These are phyloP conservation scores for Zaprionus lineosus DNA, from an alignment of 2,888 invertebrate genomes.

Conservation along the genomic window DNA sequence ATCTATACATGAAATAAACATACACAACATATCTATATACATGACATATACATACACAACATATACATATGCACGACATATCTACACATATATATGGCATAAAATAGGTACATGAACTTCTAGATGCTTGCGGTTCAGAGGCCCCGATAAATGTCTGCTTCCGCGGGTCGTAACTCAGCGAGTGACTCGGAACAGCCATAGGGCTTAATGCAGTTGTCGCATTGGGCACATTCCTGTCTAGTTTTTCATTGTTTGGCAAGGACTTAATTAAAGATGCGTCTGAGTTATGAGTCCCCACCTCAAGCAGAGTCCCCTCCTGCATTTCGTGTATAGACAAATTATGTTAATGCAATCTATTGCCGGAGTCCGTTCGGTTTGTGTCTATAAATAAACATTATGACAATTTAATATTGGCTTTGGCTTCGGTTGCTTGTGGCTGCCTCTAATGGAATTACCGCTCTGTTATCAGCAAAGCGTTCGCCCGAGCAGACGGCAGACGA, in stretches of 20 bases:
- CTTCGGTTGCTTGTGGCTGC: slow-evolving; percentile 37
- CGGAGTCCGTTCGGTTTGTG: slow-evolving; percentile 7
- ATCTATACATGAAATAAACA: too few species aligned
- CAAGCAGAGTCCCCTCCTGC: neutral
- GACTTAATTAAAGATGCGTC: slow-evolving; percentile 54
- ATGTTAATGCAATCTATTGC: slow-evolving; percentile 65
- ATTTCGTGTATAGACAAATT: slow-evolving; percentile 49
- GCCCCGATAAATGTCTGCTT: slow-evolving; percentile 27
- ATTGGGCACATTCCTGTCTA: slow-evolving; percentile 12
- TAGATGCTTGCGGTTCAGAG: slow-evolving; percentile 4
- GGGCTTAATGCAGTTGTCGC: slow-evolving; percentile 2
- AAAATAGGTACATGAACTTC: too few species aligned
- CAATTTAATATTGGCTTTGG: slow-evolving; percentile 70
- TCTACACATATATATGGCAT: neutral
- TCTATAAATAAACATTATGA: slow-evolving; percentile 72
- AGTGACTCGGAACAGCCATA: neutral
- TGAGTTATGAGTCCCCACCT: slow-evolving; percentile 45
- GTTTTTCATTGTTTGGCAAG: slow-evolving; percentile 23
- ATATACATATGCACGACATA: too few species aligned
- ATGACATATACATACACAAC: too few species aligned
- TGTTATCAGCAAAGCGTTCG: slow-evolving; percentile 64
- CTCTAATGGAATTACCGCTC: slow-evolving; percentile 67
- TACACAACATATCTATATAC: too few species aligned
- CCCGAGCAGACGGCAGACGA: slow-evolving; percentile 57
- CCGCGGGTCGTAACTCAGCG: slow-evolving; percentile 25